phyloP scores from a whole-genome alignment of 2,888 invertebrate genomes.

The Pandemis corylana region DNA sequence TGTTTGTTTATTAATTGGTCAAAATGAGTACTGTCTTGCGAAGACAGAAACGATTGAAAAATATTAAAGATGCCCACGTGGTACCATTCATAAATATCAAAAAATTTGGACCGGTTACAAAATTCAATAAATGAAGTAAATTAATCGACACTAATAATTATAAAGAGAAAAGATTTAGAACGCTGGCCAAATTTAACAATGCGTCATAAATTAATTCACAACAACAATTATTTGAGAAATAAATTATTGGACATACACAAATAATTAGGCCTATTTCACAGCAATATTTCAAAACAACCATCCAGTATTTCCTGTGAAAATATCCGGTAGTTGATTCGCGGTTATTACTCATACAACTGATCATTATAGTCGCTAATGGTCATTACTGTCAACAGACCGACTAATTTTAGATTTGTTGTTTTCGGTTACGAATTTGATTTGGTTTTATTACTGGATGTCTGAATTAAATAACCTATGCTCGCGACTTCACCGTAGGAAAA shows the following conservation, averaged over 20 bases:
- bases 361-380: constrained; percentile 9
- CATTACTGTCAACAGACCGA: constrained; percentile 32
- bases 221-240: background rate
- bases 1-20: too few relatives aligned
- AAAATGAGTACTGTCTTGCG: too few relatives aligned
- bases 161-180: too few relatives aligned
- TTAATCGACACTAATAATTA: too few relatives aligned
- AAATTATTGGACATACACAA: background rate
- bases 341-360: background rate
- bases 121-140: too few relatives aligned
- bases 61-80: too few relatives aligned
- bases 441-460: background rate
- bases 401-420: constrained; percentile 5
- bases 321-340: constrained; percentile 20
- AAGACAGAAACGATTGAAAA: too few relatives aligned
- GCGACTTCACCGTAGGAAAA: background rate
- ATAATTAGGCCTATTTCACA: background rate
- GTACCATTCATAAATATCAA: too few relatives aligned
- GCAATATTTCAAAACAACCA: background rate
- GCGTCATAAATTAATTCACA: too few relatives aligned
- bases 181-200: too few relatives aligned
- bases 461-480: background rate
- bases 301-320: constrained; percentile 10
- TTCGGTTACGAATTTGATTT: too few relatives aligned
- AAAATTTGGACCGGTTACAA: too few relatives aligned